Evolutionary conservation across 2,797 vertebrate genomes (phyloP).

Genomic region (Cirrhinus mrigala): DNA sequence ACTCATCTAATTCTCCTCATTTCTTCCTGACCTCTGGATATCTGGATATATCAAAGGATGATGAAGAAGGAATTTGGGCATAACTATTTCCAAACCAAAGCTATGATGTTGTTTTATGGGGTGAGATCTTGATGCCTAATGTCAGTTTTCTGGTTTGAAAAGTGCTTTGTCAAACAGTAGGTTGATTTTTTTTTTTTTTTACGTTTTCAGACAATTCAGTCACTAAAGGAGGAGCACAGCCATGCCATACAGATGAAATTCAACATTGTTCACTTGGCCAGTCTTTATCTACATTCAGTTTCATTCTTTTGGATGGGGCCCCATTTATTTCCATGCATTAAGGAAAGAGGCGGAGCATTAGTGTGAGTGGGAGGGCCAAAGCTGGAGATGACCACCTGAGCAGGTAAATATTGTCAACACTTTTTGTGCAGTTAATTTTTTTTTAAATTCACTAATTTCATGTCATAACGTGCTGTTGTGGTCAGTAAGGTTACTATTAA

Average conservation of each 20-base stretch:
- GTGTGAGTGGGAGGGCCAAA: conserved; percentile 68
- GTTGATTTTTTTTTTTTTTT: neutral
- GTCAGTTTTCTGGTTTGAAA: conserved; percentile 20
- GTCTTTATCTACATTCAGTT: conserved; percentile 84
- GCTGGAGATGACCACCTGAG: conserved; percentile 72
- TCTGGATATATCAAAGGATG: conserved; percentile 85
- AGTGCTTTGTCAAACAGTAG: neutral
- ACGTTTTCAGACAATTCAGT: conserved; percentile 87
- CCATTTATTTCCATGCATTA: conserved; percentile 58
- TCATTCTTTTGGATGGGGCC: conserved; percentile 65
- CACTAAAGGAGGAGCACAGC: conserved; percentile 93
- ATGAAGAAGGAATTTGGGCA: conserved; percentile 99
- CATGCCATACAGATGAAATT: conserved; percentile 90
- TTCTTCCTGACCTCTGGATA: conserved; percentile 72
- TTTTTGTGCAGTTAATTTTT: no score
- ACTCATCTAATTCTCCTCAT: conserved; percentile 69
- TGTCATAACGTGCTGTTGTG: neutral
- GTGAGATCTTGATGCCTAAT: conserved; percentile 78
- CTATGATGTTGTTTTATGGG: conserved; percentile 93
- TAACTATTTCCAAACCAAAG: conserved; percentile 93
- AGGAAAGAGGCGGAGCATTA: conserved; percentile 65
- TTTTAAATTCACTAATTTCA: neutral
- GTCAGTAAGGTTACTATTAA: neutral
- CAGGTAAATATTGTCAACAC: conserved; percentile 67
- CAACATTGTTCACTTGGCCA: conserved; percentile 91